Evolutionary conservation across 2,113 vertebrate species (phyloP).

Genomic region (Platanista minor): DNA sequence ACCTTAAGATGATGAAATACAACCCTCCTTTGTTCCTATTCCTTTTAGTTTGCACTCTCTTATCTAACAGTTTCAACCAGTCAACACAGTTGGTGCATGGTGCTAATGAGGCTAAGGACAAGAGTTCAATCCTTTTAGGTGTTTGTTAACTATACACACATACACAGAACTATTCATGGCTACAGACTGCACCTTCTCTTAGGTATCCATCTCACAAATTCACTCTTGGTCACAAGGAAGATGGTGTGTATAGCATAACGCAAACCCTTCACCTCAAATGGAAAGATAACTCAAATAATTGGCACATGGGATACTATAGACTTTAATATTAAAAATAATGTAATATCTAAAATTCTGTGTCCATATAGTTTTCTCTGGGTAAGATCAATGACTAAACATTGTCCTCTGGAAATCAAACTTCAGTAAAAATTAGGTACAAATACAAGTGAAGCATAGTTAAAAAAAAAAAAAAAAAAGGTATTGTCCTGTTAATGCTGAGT

Average conservation of each 20-base stretch:
- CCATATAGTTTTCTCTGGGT: neutral
- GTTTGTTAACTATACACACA: neutral
- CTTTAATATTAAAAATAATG: conserved; percentile 33
- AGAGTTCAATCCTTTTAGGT: neutral
- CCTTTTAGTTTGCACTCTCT: conserved; percentile 38
- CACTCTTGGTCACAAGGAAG: conserved; percentile 14
- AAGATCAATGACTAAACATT: conserved; percentile 21
- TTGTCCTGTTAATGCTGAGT: conserved; percentile 7
- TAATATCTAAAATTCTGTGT: neutral
- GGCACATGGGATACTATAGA: neutral
- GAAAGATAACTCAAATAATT: conserved; percentile 44
- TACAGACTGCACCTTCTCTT: neutral
- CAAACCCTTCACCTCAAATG: neutral
- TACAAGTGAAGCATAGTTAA: neutral
- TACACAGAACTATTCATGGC: neutral
- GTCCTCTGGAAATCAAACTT: conserved; percentile 6
- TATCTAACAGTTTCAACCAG: conserved; percentile 12
- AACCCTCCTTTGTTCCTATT: conserved; percentile 33
- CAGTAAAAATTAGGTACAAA: conserved; percentile 48
- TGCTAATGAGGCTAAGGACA: conserved; percentile 37
- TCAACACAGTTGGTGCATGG: conserved; percentile 13
- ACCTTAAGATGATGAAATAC: conserved; percentile 36
- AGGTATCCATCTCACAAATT: neutral
- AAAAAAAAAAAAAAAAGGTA: neutral
- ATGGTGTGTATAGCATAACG: neutral